Percentiles rank a stretch among this genome's conserved stretches.
phyloP scores from a whole-genome alignment of 2,888 invertebrate species.

The Limnephilus lunatus region DNA sequence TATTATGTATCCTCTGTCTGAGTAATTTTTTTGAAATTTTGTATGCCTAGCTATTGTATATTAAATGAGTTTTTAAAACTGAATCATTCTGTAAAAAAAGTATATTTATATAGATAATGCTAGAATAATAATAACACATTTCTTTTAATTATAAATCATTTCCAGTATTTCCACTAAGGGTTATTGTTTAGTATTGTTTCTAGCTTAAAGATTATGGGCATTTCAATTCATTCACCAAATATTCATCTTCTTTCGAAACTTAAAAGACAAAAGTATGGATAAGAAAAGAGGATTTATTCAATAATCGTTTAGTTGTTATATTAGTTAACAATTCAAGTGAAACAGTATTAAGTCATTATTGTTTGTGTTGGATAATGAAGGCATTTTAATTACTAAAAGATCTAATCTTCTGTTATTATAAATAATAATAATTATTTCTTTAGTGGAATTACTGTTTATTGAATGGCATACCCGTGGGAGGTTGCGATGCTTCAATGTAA shows the following conservation, averaged over 20 bases:
- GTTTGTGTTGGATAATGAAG: not conserved
- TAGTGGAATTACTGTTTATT: constrained; percentile 5
- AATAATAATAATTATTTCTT: not conserved
- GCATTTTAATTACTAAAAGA: not conserved
- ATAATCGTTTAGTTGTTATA: not conserved
- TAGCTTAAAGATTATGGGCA: not conserved
- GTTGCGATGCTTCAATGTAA: constrained; percentile 5
- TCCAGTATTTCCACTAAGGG: too few relatives aligned
- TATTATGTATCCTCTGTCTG: too few relatives aligned
- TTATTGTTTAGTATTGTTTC: too few relatives aligned
- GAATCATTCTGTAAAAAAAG: too few relatives aligned
- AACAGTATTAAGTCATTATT: not conserved
- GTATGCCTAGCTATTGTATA: too few relatives aligned
- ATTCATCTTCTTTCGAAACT: not conserved
- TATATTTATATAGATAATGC: too few relatives aligned
- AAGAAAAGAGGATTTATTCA: not conserved
- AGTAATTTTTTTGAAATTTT: too few relatives aligned
- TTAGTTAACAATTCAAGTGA: not conserved
- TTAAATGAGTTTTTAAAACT: too few relatives aligned
- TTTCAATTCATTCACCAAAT: not conserved
- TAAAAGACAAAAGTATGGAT: not conserved
- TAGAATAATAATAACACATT: too few relatives aligned
- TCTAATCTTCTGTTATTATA: not conserved
- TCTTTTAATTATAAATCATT: too few relatives aligned
- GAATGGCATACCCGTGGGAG: not conserved